These are phyloP conservation scores for Siphamia tubifer DNA, from an alignment of 2,113 vertebrate species.

Conservation along the genomic window DNA sequence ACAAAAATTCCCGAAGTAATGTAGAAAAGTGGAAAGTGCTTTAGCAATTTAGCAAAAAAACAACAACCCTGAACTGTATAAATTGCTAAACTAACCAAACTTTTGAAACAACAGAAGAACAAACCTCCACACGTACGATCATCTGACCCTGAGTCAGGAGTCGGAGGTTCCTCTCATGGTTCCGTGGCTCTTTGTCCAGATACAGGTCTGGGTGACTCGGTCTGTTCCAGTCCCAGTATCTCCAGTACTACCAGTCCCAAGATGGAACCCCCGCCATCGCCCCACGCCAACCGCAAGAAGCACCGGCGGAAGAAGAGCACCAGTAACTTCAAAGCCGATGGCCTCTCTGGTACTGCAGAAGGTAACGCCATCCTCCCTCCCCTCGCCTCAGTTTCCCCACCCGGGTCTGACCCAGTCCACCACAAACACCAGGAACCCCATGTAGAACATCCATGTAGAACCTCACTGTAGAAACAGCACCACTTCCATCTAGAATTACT, in stretches of 20 bases:
- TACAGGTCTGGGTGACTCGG: constrained; percentile 90
- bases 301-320: constrained; percentile 98
- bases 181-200: too few relatives aligned
- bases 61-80: too few relatives aligned
- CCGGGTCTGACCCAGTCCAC: background rate
- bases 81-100: too few relatives aligned
- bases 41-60: too few relatives aligned
- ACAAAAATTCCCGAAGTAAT: too few relatives aligned
- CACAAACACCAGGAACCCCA: too few relatives aligned
- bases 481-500: too few relatives aligned
- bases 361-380: constrained; percentile 78
- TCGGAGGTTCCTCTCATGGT: background rate
- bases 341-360: constrained; percentile 92
- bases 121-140: too few relatives aligned
- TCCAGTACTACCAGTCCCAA: constrained; percentile 96
- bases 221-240: constrained; percentile 95
- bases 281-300: constrained; percentile 98
- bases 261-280: constrained; percentile 94
- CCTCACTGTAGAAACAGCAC: too few relatives aligned
- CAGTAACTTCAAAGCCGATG: constrained; percentile 96
- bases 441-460: too few relatives aligned
- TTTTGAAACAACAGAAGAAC: too few relatives aligned
- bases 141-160: background rate
- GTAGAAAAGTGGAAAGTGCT: too few relatives aligned
- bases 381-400: constrained; percentile 48